A percentile compares a stretch with the other conserved stretches of the same genome.
Conservation (phyloP, 2,888 invertebrate genomes). For the Lissonota sp. region DNA sequence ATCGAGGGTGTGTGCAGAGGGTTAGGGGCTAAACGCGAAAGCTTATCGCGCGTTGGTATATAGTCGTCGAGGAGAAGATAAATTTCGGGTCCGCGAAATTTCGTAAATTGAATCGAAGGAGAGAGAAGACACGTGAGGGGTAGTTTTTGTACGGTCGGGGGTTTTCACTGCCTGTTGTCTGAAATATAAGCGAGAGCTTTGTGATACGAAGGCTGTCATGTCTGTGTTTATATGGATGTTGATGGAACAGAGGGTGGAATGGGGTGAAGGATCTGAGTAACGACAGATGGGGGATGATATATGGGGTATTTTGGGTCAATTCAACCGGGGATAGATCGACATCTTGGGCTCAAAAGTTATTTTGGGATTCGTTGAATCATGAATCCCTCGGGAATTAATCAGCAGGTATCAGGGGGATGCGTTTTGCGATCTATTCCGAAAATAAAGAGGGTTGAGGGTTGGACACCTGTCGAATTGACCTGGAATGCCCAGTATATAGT, state of each 20-base stretch:
- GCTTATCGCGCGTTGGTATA: no score
- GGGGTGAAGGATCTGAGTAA: constrained; percentile 51
- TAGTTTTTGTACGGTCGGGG: constrained; percentile 24
- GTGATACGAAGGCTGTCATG: not conserved
- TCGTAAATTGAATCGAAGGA: constrained; percentile 57
- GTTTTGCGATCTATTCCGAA: no score
- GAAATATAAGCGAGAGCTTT: constrained; percentile 26
- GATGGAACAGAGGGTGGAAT: constrained; percentile 14
- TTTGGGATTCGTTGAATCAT: no score
- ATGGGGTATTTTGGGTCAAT: no score
- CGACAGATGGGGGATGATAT: constrained; percentile 45
- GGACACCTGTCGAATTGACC: no score
- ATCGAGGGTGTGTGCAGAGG: not conserved
- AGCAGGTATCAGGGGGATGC: no score
- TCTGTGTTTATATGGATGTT: not conserved
- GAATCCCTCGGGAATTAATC: no score
- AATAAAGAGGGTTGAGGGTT: no score
- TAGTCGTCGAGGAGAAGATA: constrained; percentile 29
- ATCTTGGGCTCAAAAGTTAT: no score
- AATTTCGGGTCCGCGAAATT: constrained; percentile 54
- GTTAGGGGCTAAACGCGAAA: no score
- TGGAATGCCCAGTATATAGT: not conserved
- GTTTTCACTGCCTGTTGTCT: not conserved
- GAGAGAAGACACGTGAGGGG: constrained; percentile 5
- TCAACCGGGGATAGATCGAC: no score